Evolutionary conservation across 2,797 vertebrate species (phyloP).

Genomic region (Loriculus beryllinus): DNA sequence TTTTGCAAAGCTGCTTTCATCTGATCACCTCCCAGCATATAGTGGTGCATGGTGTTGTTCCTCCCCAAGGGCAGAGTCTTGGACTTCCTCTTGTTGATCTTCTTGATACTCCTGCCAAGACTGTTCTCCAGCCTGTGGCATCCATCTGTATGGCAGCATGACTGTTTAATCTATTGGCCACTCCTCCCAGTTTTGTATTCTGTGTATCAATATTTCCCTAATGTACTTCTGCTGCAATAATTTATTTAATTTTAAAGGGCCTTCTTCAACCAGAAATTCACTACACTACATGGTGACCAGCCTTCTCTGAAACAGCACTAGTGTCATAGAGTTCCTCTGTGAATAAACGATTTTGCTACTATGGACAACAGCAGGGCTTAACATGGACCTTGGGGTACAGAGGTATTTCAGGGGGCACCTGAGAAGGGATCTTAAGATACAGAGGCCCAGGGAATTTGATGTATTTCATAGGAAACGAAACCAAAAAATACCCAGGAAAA

Average conservation of each 20-base stretch:
- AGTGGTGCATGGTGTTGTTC: not conserved
- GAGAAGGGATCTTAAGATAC: not conserved
- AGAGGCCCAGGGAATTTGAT: not conserved
- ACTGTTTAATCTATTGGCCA: not conserved
- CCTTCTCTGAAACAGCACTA: not conserved
- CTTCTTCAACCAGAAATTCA: not conserved
- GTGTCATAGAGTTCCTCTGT: not conserved
- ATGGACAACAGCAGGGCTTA: not conserved
- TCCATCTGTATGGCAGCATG: not conserved
- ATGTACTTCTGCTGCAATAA: not conserved
- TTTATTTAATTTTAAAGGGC: not conserved
- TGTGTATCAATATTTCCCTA: not conserved
- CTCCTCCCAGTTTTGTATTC: not conserved
- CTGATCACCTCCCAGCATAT: not conserved
- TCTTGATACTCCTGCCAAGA: not conserved
- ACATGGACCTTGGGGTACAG: not conserved
- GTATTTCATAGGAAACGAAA: not conserved
- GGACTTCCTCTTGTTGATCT: not conserved
- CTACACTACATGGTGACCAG: no score
- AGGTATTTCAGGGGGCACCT: not conserved
- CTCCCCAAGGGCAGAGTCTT: not conserved
- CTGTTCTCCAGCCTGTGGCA: not conserved
- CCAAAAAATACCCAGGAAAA: not conserved
- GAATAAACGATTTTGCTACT: not conserved
- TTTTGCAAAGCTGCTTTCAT: not conserved